Evolutionary conservation across 2,113 vertebrate genomes (phyloP), one percentile per base, ranked within the genome.

Genomic region (Drymodes brunneopygia): DNA sequence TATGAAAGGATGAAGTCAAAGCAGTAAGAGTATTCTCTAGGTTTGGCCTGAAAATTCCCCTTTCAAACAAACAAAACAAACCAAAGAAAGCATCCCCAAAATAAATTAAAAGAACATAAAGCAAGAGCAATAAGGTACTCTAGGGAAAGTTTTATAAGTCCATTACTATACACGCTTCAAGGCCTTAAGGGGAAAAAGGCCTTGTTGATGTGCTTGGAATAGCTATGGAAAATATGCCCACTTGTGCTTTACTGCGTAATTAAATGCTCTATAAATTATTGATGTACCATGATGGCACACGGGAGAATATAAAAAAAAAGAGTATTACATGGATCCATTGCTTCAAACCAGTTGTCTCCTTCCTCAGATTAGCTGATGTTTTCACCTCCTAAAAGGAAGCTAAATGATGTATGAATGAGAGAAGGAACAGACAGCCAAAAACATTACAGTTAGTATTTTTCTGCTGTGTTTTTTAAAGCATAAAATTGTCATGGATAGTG

Each of bases 191-290:
- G 22, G 40, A 74, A 66, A 22, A 83, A 78, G 79, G 36, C 42
- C 64, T 86, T 54, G 35, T 54, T 86, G 72, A 70, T 81, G 64
- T 71, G 25, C 22, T 66, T 44, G 61, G 44, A 89, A 78, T 36
- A 94, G 42, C 57, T 66, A 40, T 27, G 86, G 67, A 92, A 92
- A 94, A 73, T 66, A 90, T 11, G 18, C 74, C 36, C 24, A 56
- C 60, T 92, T 92, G 36, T 50, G 65, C 45, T 85, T 94, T 82
- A 86, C 54, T 86, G 91, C 0, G 6, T 95, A 94, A 96, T 96
- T 97, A 96, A 94, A 92, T 85, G 86, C 40, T 82, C 29, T 78
- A 66, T 74, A 92, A 93, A 91, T 80, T 90, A 70, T 75, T 92
- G 83, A 79, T 71, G 53, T 50, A 53, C 28, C n/a, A 14, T 6